phyloP scores from a whole-genome alignment of 2,797 vertebrate genomes.

The Enteromius afrohamiltoni region DNA sequence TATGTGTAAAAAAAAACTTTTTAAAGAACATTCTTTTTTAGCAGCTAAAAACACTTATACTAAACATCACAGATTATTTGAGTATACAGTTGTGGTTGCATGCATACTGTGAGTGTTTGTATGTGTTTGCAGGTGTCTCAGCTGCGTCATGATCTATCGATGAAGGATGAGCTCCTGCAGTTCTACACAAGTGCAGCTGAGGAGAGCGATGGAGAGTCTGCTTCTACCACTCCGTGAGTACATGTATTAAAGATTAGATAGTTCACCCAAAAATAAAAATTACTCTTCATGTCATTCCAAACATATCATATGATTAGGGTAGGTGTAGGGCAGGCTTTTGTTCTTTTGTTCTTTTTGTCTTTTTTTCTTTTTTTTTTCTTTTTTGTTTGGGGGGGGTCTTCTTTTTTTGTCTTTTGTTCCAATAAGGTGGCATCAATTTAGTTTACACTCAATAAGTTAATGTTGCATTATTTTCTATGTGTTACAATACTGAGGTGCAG shows the following conservation, averaged over 20 bases:
- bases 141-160: constrained; percentile 93
- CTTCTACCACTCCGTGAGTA: constrained; percentile 92
- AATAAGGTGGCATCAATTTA: no score
- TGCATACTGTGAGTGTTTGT: constrained; percentile 1
- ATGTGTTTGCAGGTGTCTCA: constrained; percentile 86
- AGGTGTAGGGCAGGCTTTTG: no score
- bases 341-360: no score
- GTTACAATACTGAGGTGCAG: no score
- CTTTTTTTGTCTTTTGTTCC: no score
- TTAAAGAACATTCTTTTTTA: not conserved
- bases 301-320: no score
- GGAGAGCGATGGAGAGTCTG: constrained; percentile 92
- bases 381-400: no score
- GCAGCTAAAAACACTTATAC: not conserved
- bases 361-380: no score
- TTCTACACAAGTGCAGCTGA: constrained; percentile 94
- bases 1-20: not conserved
- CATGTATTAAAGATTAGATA: not conserved
- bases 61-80: not conserved
- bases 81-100: not conserved
- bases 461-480: no score
- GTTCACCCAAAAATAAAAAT: no score
- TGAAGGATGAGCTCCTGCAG: constrained; percentile 98
- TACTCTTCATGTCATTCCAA: no score
- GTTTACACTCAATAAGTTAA: no score